Evolutionary conservation across 2,888 invertebrate genomes (phyloP), one percentile per base, ranked within the genome.

Genomic region (Margaritifera margaritifera): DNA sequence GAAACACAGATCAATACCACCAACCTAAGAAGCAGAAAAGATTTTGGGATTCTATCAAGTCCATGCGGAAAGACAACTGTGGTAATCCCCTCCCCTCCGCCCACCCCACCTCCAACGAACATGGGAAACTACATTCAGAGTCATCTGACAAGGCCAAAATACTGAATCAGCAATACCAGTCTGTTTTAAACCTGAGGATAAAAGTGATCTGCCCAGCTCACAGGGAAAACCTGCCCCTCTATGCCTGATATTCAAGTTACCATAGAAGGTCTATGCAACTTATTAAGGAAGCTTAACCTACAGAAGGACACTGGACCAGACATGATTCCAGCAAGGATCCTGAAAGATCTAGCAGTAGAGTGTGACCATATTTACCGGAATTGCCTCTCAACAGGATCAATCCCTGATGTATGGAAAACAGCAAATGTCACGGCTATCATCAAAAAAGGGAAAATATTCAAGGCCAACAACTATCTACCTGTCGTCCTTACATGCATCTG

Each of bases 11-110:
- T 3, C 24, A 56, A 24, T 50, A 60, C 20, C 8, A 25, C 31
- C 62, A n/a, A 24, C 22, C 50, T 4, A n/a, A n/a, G n/a, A 69
- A 64, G 27, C 65, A 69, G 55, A 70, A 66, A 27, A 24, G 22
- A 18, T 62, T 66, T 52, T 70, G 70, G 70, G 58, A 19, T 31
- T 70, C 31, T 19, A 66, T 70, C 53, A 66, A 66, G 18, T 60
- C 66, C 52, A 27, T 55, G 3, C 2, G 64, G 20, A 68, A 68
- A 59, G 61, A 60, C 61, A 69, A 64, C 31, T 27, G 55, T 24
- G 64, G 61, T 51, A 56, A 65, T n/a, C 27, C 64, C 42, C 64
- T n/a, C n/a, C n/a, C n/a, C n/a, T n/a, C n/a, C n/a, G n/a, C n/a
- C n/a, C n/a, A n/a, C n/a, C n/a, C n/a, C n/a, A n/a, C 68, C 6